Evolutionary conservation across 2,888 invertebrate species (phyloP).

Genomic region (Harpagoxenus sublaevis): DNA sequence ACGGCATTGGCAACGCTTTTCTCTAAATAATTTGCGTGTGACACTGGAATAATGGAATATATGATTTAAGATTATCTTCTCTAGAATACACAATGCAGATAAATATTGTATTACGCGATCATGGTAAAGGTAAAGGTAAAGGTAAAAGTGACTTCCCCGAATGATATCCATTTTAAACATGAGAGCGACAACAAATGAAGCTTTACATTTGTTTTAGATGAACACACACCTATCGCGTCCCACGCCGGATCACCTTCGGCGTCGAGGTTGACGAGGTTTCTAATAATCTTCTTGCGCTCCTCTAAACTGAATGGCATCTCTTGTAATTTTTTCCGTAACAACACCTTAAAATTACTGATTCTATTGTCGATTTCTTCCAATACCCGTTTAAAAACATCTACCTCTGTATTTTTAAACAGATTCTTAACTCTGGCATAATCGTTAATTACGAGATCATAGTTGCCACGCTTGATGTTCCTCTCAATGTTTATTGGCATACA

Average conservation of each 20-base stretch:
- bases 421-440: constrained; percentile 99
- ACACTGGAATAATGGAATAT: constrained; percentile 74
- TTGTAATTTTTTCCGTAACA: constrained; percentile 93
- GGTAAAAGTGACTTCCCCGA: background rate
- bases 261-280: constrained; percentile 93
- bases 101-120: background rate
- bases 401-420: constrained; percentile 97
- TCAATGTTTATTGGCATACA: constrained; percentile 98
- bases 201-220: no score
- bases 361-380: constrained; percentile 96
- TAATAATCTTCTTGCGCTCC: constrained; percentile 97
- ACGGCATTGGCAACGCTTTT: constrained; percentile 81
- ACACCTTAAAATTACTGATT: constrained; percentile 93
- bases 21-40: constrained; percentile 83
- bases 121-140: no score
- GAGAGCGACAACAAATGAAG: background rate
- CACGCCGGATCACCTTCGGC: constrained; percentile 97
- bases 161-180: background rate
- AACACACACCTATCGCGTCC: constrained; percentile 91
- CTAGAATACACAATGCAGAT: background rate
- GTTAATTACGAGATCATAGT: constrained; percentile 98
- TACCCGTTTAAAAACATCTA: constrained; percentile 95
- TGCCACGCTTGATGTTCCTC: constrained; percentile 96
- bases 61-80: constrained; percentile 4
- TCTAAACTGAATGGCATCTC: constrained; percentile 97